Evolutionary conservation across 1,140 invertebrate genomes (phyloP).

Genomic region (Brachionus sp.): DNA sequence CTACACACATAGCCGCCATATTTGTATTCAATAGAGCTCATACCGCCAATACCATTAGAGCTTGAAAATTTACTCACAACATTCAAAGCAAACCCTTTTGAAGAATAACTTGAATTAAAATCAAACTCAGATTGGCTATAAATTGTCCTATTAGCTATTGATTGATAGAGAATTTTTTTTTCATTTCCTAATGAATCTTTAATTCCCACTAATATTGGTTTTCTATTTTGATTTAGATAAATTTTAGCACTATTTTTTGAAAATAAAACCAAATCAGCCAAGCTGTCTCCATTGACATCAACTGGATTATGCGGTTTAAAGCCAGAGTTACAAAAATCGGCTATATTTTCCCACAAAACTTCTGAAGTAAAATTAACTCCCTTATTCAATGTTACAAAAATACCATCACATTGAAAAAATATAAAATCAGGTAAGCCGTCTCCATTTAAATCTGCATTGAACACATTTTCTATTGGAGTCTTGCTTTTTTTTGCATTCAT

Average conservation of each 20-base stretch:
- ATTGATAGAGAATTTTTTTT: not conserved
- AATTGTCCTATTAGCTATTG: not conserved
- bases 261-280: not conserved
- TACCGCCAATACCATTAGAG: not conserved
- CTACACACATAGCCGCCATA: not conserved
- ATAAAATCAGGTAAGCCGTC: not conserved
- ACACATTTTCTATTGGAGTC: not conserved
- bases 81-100: not conserved
- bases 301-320: not conserved
- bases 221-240: not conserved
- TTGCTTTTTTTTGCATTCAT: not conserved
- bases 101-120: not conserved
- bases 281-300: not conserved
- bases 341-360: not conserved
- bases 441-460: not conserved
- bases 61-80: not conserved
- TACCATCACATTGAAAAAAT: conserved; percentile 15
- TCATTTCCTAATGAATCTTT: not conserved
- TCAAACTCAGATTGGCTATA: not conserved
- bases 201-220: not conserved
- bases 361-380: not conserved
- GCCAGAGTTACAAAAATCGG: not conserved
- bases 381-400: not conserved
- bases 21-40: not conserved
- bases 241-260: not conserved